A percentile compares a stretch with the other conserved stretches of the same genome.
phyloP scores from a whole-genome alignment of 2,113 vertebrate genomes.

The Condylura cristata region DNA sequence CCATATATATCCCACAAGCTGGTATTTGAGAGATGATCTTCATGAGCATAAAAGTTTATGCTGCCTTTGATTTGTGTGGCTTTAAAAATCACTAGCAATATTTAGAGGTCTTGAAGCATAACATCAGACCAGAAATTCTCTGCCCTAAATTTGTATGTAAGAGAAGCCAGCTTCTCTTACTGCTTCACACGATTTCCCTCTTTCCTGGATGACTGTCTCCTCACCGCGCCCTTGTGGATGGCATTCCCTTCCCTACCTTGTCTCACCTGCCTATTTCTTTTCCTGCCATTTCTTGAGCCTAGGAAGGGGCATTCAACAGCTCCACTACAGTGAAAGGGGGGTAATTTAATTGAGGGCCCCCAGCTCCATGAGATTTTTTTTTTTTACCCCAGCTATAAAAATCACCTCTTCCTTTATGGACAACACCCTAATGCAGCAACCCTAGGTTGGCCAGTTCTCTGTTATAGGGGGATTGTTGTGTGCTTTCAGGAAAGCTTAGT shows the following conservation, averaged over 20 bases:
- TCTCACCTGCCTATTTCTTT: not conserved
- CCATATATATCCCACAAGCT: not conserved
- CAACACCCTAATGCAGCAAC: not conserved
- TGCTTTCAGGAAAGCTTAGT: not conserved
- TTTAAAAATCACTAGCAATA: not conserved
- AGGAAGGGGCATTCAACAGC: not conserved
- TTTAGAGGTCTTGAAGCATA: constrained; percentile 37
- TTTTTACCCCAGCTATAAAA: not conserved
- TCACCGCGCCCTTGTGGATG: not conserved
- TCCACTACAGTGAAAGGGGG: not conserved
- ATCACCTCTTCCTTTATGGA: not conserved
- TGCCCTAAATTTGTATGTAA: not conserved
- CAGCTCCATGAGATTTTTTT: not conserved
- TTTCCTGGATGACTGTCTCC: not conserved
- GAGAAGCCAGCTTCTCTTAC: not conserved
- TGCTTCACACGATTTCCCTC: not conserved
- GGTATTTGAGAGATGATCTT: constrained; percentile 7
- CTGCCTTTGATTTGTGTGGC: constrained; percentile 61
- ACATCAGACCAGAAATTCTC: constrained; percentile 34
- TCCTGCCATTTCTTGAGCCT: not conserved
- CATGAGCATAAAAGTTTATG: constrained; percentile 48
- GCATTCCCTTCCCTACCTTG: not conserved
- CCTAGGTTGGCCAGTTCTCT: not conserved
- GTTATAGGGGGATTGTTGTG: not conserved
- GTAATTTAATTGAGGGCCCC: too few relatives aligned